Evolutionary conservation across 37 sponge, comb jelly and placozoan genomes (phyloP).

Genomic region (Agelas oroides): DNA sequence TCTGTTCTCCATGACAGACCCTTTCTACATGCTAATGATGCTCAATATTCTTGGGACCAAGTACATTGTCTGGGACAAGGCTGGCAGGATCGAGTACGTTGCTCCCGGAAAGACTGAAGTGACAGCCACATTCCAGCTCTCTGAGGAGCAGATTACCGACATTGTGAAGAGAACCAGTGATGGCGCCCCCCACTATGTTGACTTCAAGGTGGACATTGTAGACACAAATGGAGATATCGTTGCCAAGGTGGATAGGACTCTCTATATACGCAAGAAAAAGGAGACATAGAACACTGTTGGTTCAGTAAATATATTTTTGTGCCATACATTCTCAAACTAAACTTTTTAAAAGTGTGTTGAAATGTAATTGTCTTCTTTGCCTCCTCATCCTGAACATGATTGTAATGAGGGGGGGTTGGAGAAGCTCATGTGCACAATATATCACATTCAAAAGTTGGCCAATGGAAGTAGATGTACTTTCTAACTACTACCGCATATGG

Average conservation of each 20-base stretch:
- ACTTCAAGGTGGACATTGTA: conserved; percentile 21
- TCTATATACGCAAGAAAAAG: conserved; percentile 33
- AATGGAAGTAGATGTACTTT: too few relatives aligned
- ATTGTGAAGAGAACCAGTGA: conserved; percentile 29
- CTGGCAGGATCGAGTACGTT: conserved; percentile 17
- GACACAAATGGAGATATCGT: conserved; percentile 20
- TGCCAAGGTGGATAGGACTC: conserved; percentile 38
- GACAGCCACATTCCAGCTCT: conserved; percentile 13
- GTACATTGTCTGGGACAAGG: conserved; percentile 45
- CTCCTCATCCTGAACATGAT: not conserved
- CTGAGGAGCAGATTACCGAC: conserved; percentile 6
- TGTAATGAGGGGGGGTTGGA: too few relatives aligned
- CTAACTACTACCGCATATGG: too few relatives aligned
- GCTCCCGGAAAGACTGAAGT: conserved; percentile 22
- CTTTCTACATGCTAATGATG: conserved; percentile 61
- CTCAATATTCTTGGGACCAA: conserved; percentile 16
- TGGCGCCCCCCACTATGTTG: conserved; percentile 1
- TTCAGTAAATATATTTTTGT: too few relatives aligned
- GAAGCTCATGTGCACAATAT: too few relatives aligned
- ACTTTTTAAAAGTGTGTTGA: not conserved
- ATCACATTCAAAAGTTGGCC: too few relatives aligned
- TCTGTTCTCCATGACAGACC: conserved; percentile 52
- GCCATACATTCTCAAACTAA: too few relatives aligned
- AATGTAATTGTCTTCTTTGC: not conserved
- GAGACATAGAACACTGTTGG: not conserved